Conservation (phyloP, 2,113 vertebrate genomes). For the Diglossa brunneiventris region DNA sequence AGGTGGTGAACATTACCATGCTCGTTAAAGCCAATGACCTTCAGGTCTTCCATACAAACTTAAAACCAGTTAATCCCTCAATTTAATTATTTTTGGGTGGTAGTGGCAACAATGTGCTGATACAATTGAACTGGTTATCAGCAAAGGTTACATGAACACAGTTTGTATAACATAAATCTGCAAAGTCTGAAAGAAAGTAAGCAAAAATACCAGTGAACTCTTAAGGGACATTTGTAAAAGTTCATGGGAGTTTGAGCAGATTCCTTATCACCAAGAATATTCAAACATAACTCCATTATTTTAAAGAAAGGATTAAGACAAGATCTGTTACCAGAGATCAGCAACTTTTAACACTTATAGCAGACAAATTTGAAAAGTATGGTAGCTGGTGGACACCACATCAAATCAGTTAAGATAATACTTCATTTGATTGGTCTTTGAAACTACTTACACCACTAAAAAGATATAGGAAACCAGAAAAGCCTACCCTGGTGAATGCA, state of each 20-base stretch:
- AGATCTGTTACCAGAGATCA: slow-evolving; percentile 19
- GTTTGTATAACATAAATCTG: slow-evolving; percentile 37
- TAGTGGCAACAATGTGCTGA: not conserved
- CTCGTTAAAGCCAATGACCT: not conserved
- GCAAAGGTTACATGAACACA: slow-evolving; percentile 1
- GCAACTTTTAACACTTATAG: not conserved
- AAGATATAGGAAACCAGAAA: not conserved
- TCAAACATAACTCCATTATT: slow-evolving; percentile 6
- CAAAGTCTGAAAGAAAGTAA: slow-evolving; percentile 31
- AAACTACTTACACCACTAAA: not conserved
- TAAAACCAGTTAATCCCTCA: not conserved
- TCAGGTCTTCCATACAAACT: not conserved
- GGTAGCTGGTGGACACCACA: not conserved
- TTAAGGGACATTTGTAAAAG: slow-evolving; percentile 12
- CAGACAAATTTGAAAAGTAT: not conserved
- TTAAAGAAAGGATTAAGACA: slow-evolving; percentile 35
- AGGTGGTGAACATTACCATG: not conserved
- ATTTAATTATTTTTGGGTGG: not conserved
- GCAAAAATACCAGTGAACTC: slow-evolving; percentile 53
- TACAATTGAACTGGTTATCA: not conserved
- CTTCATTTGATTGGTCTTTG: not conserved
- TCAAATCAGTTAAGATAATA: not conserved
- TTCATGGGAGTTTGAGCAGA: slow-evolving; percentile 38
- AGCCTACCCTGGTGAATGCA: not conserved
- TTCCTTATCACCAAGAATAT: not conserved